phyloP scores from a whole-genome alignment of 2,888 invertebrate species.

The Lasioglossum oenotherae region DNA sequence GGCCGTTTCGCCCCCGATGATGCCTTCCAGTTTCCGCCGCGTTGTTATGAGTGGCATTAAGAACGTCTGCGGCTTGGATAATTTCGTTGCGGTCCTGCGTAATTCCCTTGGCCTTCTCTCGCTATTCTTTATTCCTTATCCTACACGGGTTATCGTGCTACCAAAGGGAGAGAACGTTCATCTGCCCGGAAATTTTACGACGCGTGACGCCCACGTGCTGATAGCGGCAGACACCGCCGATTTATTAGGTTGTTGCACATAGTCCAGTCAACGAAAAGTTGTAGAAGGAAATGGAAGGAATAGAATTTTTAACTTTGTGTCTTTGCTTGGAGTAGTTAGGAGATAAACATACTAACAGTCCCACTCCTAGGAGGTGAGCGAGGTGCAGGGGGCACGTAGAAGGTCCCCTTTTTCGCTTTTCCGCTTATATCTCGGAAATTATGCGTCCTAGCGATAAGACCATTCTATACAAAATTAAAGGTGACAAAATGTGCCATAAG shows the following conservation, averaged over 20 bases:
- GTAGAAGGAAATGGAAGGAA: no score
- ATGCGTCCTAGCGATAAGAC: no score
- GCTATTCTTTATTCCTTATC: slow-evolving; percentile 34
- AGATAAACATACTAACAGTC: no score
- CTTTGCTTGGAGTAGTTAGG: no score
- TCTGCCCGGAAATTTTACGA: slow-evolving; percentile 60
- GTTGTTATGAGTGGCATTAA: slow-evolving; percentile 52
- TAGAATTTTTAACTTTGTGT: no score
- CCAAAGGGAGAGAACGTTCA: slow-evolving; percentile 20
- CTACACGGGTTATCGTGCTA: slow-evolving; percentile 7
- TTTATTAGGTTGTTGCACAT: slow-evolving; percentile 1
- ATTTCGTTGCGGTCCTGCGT: slow-evolving; percentile 62
- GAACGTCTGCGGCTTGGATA: slow-evolving; percentile 57
- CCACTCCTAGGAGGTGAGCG: no score
- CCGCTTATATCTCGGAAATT: no score
- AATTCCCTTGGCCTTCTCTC: slow-evolving; percentile 11
- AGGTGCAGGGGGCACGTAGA: no score
- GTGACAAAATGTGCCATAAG: no score
- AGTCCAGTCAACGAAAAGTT: no score
- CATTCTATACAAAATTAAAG: no score
- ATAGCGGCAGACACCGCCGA: slow-evolving; percentile 40
- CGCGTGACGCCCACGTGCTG: slow-evolving; percentile 79
- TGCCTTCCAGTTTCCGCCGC: slow-evolving; percentile 34
- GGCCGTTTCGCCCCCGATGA: slow-evolving; percentile 40
- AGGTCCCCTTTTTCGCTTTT: no score